Base-by-base conservation (phyloP, 1,140 invertebrate genomes). In the Drosophila bifasciata region DNA sequence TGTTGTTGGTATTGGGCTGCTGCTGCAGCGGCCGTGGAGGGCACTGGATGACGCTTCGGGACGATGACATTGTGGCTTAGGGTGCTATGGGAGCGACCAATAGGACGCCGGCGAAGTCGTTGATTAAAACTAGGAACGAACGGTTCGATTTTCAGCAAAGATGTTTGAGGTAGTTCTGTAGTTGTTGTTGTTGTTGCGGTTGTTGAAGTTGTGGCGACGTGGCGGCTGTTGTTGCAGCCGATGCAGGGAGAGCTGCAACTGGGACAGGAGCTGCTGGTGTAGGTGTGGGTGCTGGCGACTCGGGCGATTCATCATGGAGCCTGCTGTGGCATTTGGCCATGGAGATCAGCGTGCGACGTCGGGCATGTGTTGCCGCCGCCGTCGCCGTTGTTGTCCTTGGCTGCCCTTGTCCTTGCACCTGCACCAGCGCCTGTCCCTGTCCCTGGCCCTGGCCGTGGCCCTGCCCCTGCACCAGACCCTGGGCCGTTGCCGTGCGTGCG, bases 141-240 rank as follows among this genome's bases (percentile, higher is more conserved):
- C 70, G 94, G 93, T 79, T 93, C 93, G 76, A 94, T 94, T 63
- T 93, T 94, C 63, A 94, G 91, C 77, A 94, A 93, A 85, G 93
- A 91, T 79, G 92, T 92, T 79, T 91, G 90, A 67, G 90, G 89
- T 78, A 88, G 73, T n/a, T n/a, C n/a, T n/a, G 70, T 90, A 85
- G 76, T 76, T 90, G 79, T 80, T 79, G 77, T 81, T 73, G 76
- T 45, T 58, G 75, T 64, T 48, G 63, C 49, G 51, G 61, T 16
- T 16, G 72, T 23, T 50, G 59, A 19, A 56, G 51, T 28, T 55
- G 64, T 48, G 62, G 64, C 62, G 43, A 67, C 11, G 62, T 32
- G 23, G 5, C 49, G 23, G 76, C 50, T 49, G 79, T 51, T 56
- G 68, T 39, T 58, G 72, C 51, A 49, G 52, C 49, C 36, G 61